Percentiles rank a stretch among this genome's conserved stretches.
These are phyloP conservation scores for Ormyrus rosae DNA, from an alignment of 2,888 invertebrate species.

Conservation along the genomic window DNA sequence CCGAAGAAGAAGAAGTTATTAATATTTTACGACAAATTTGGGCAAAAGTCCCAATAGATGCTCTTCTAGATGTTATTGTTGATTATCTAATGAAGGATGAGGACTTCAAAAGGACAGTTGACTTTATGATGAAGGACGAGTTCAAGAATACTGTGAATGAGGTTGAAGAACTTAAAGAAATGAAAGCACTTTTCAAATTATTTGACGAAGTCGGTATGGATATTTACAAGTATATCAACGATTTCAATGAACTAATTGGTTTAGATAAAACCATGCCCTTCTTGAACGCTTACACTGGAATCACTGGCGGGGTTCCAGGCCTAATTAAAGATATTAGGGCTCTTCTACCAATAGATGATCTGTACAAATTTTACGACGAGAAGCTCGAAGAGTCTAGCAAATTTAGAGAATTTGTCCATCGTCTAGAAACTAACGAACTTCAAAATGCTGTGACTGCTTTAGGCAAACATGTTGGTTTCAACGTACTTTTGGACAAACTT, in stretches of 20 bases:
- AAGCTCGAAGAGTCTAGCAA: slow-evolving; percentile 61
- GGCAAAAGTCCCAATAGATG: slow-evolving; percentile 55
- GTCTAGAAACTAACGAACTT: slow-evolving; percentile 59
- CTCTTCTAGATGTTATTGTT: slow-evolving; percentile 42
- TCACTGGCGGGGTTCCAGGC: slow-evolving; percentile 60
- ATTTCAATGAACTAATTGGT: slow-evolving; percentile 48
- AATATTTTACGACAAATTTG: slow-evolving; percentile 57
- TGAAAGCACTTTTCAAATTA: slow-evolving; percentile 54
- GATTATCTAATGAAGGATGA: slow-evolving; percentile 57
- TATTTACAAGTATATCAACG: slow-evolving; percentile 55
- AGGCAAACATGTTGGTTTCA: slow-evolving; percentile 48
- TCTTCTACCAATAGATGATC: slow-evolving; percentile 59
- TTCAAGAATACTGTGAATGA: slow-evolving; percentile 59
- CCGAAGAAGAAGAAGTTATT: slow-evolving; percentile 47
- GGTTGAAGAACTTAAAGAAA: slow-evolving; percentile 58
- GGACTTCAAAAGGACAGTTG: slow-evolving; percentile 60
- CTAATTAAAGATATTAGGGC: slow-evolving; percentile 61
- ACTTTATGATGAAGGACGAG: slow-evolving; percentile 60
- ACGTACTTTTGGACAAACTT: slow-evolving; percentile 36
- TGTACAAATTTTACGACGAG: slow-evolving; percentile 58
- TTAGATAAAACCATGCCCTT: slow-evolving; percentile 11
- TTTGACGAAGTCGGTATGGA: slow-evolving; percentile 56
- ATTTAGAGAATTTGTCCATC: slow-evolving; percentile 60
- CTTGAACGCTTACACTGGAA: not conserved
- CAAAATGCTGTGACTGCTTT: slow-evolving; percentile 58